Evolutionary conservation across 2,888 invertebrate genomes (phyloP).

Genomic region (Sinohyriopsis cumingii): DNA sequence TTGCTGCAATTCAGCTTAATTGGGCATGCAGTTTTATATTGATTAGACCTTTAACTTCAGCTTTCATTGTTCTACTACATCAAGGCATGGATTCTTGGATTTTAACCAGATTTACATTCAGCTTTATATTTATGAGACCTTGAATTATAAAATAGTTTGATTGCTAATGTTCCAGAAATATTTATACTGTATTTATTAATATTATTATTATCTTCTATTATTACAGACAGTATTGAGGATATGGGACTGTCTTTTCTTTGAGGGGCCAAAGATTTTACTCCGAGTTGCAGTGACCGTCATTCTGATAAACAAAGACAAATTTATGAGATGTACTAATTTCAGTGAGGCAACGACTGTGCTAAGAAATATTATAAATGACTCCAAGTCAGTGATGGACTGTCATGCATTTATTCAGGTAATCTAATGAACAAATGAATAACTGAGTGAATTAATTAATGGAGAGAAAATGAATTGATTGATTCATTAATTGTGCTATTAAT

Average conservation of each 20-base stretch:
- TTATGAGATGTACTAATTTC: slow-evolving; percentile 86
- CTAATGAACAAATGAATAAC: background rate
- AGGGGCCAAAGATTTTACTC: slow-evolving; percentile 93
- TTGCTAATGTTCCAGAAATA: too few relatives aligned
- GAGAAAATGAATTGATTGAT: background rate
- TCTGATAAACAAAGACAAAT: slow-evolving; percentile 72
- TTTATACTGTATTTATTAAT: background rate
- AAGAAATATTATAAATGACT: slow-evolving; percentile 85
- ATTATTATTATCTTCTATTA: slow-evolving; percentile 1
- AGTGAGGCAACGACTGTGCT: slow-evolving; percentile 87
- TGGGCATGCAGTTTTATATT: too few relatives aligned
- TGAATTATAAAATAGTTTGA: too few relatives aligned
- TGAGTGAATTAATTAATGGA: background rate
- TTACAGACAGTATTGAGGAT: slow-evolving; percentile 88
- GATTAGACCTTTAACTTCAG: too few relatives aligned
- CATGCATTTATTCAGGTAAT: slow-evolving; percentile 90
- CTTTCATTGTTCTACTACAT: too few relatives aligned
- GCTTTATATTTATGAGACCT: too few relatives aligned
- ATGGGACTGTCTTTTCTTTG: slow-evolving; percentile 96
- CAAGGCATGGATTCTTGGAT: too few relatives aligned
- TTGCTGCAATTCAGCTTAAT: too few relatives aligned
- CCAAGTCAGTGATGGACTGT: slow-evolving; percentile 83
- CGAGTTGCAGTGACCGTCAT: slow-evolving; percentile 90
- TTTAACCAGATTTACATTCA: too few relatives aligned
- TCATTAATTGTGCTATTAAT: background rate